Base-by-base conservation (phyloP, 2,113 vertebrate genomes). In the Solea solea region DNA sequence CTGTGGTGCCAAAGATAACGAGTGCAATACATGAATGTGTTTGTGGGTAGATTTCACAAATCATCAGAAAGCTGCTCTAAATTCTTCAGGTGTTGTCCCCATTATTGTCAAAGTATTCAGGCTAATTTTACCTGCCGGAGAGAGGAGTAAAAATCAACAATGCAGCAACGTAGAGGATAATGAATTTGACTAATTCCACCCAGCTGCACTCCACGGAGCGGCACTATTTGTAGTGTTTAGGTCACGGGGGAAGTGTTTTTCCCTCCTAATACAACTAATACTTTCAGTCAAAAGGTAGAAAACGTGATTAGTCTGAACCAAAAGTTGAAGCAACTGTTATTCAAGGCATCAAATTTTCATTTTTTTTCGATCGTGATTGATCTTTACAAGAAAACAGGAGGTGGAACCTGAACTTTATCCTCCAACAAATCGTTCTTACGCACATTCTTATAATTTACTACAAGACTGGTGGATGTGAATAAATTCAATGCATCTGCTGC, bases 81-180 rank as follows among this genome's bases (percentile, higher is more conserved):
- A 93, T 90, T 84, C 85, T 40, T 71, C 49, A 61, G 65, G 69
- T 58, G 39, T 75, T 55, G 52, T 85, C 48, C 74, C 81, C 75
- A 67, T 86, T 88, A 83, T 69, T 75, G 74, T 86, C 77, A 84
- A 81, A 84, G 63, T 66, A 80, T 83, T 89, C 41, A 56, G 82
- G 83, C 72, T 87, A 79, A 91, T 90, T 91, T 90, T 78, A 84
- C 83, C 80, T 48, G 64, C 80, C 49, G 61, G 74, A 64, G 48
- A 34, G 67, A 76, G 73, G 53, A 88, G 75, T 52, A 62, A 76
- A 81, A 81, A 81, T 80, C 73, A 72, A 78, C 72, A 54, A 76
- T 27, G 68, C 76, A 63, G 57, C 69, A 65, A 67, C 52, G 6
- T 11, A 3, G 64, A 51, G 65, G 62, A 64, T 70, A 85, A 83